Evolutionary conservation across 2,888 invertebrate species (phyloP).

Genomic region (Perdita meconis): DNA sequence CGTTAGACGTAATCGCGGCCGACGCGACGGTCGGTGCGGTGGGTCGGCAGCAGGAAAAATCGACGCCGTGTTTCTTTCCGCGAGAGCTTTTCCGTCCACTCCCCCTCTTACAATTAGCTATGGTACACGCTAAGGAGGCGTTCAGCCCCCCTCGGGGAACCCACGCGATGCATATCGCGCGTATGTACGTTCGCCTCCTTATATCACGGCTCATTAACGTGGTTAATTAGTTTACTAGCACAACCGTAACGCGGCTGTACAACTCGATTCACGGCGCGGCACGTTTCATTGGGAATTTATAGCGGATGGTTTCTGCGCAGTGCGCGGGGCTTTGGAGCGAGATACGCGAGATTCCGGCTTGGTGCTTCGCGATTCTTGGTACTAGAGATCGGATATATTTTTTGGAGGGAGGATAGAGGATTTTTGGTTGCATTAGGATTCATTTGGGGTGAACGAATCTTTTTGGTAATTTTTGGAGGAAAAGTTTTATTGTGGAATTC

Average conservation of each 20-base stretch:
- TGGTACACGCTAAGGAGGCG: constrained; percentile 17
- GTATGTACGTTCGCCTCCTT: constrained; percentile 52
- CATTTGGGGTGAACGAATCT: too few species aligned
- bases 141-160: constrained; percentile 34
- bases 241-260: constrained; percentile 55
- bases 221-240: constrained; percentile 69
- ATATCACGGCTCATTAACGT: constrained; percentile 67
- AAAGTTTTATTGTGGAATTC: too few species aligned
- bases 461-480: too few species aligned
- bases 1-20: constrained; percentile 38
- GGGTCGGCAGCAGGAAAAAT: constrained; percentile 17
- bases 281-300: constrained; percentile 51
- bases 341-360: constrained; percentile 24
- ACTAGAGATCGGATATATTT: too few species aligned
- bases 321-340: constrained; percentile 25
- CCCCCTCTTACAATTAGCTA: neutral
- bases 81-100: constrained; percentile 12
- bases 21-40: neutral
- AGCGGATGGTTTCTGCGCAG: constrained; percentile 39
- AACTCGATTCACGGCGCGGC: constrained; percentile 52
- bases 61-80: constrained; percentile 18
- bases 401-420: too few species aligned
- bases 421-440: too few species aligned
- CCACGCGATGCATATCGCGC: constrained; percentile 54
- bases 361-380: neutral